Percentiles rank a stretch among this genome's conserved stretches.
These are phyloP conservation scores for Plagodis pulveraria DNA, from an alignment of 2,888 invertebrate genomes.

Conservation along the genomic window DNA sequence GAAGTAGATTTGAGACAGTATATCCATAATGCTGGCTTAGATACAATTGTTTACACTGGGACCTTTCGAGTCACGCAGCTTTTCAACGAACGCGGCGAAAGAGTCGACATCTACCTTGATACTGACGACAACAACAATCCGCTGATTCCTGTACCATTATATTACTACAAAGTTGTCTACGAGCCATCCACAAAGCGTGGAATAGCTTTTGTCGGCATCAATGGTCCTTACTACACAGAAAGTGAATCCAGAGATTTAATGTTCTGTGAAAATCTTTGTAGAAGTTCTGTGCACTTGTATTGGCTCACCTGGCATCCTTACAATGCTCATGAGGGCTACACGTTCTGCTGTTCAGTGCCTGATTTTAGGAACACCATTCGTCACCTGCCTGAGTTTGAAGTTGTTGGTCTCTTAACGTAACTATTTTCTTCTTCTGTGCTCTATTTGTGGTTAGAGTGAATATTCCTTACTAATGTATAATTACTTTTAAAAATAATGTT, in stretches of 20 bases:
- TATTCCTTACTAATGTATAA: slow-evolving; percentile 16
- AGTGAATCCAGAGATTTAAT: slow-evolving; percentile 57
- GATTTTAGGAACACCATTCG: slow-evolving; percentile 79
- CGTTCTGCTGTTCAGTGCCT: slow-evolving; percentile 85
- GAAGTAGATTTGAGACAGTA: slow-evolving; percentile 76
- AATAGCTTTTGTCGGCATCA: slow-evolving; percentile 85
- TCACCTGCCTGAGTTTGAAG: slow-evolving; percentile 81
- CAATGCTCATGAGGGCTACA: slow-evolving; percentile 78
- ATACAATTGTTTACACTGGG: slow-evolving; percentile 85
- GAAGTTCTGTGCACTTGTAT: slow-evolving; percentile 73
- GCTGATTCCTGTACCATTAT: slow-evolving; percentile 73
- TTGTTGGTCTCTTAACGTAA: slow-evolving; percentile 63
- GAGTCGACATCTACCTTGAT: slow-evolving; percentile 67
- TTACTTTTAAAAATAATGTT: no score
- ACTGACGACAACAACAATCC: slow-evolving; percentile 68
- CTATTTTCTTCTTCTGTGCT: slow-evolving; percentile 7
- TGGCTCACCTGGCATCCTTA: slow-evolving; percentile 86
- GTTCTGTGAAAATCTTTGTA: slow-evolving; percentile 80
- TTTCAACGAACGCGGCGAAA: slow-evolving; percentile 61
- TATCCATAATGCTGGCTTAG: slow-evolving; percentile 57
- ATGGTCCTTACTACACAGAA: slow-evolving; percentile 83
- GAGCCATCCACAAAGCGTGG: slow-evolving; percentile 76
- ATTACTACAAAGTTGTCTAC: slow-evolving; percentile 83
- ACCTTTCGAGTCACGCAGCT: slow-evolving; percentile 84
- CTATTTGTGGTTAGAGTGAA: slow-evolving; percentile 27